Percentiles rank a stretch among this genome's conserved stretches.
Conservation (phyloP, 2,113 vertebrate genomes). For the Muscicapa adusta region DNA sequence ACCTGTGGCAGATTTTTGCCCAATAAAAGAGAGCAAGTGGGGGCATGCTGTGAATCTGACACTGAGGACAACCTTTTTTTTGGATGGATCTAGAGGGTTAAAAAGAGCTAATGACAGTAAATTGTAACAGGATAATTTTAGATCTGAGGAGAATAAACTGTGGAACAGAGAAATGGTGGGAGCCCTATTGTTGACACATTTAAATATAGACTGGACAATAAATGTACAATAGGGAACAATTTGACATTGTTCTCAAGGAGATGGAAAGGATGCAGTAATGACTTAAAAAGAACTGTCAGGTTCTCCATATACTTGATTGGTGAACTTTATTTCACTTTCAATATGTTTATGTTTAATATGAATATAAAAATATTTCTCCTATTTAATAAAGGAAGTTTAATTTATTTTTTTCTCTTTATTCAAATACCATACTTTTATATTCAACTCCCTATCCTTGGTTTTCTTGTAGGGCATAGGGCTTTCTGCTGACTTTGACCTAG, state of each 20-base stretch:
- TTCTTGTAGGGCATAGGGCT: background rate
- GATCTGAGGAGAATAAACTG: background rate
- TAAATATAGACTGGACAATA: constrained; percentile 57
- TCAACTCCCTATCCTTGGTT: background rate
- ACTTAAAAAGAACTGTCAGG: background rate
- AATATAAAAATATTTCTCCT: background rate
- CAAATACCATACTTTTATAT: background rate
- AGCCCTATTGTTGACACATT: constrained; percentile 29
- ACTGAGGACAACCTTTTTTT: background rate
- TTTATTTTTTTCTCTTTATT: accelerated
- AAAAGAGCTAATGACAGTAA: background rate
- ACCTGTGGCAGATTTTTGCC: background rate
- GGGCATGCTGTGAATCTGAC: background rate
- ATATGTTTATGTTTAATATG: background rate
- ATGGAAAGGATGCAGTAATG: background rate
- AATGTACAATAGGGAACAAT: constrained; percentile 27
- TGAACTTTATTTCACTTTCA: background rate
- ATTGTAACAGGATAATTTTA: constrained; percentile 15
- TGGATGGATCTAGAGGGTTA: background rate
- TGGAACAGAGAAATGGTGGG: background rate
- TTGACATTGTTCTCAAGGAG: constrained; percentile 41
- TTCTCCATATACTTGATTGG: background rate
- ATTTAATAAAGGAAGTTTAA: background rate
- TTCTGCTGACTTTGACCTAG: background rate
- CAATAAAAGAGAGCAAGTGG: background rate